Conservation (phyloP, 23 tunicate species). For the Botrylloides violaceus region DNA sequence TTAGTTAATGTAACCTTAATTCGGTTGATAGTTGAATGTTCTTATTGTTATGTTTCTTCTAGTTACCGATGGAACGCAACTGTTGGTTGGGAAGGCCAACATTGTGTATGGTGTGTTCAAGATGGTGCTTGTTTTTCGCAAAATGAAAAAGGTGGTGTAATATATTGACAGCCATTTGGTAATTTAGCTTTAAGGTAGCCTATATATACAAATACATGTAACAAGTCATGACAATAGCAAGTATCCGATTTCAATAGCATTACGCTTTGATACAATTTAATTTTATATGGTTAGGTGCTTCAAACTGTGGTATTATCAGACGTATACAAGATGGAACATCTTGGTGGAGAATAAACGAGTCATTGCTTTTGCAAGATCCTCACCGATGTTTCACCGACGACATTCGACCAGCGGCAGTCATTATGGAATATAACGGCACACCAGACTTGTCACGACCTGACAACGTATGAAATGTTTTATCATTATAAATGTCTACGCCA, state of each 20-base stretch:
- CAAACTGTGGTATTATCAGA: not conserved
- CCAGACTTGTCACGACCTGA: conserved; percentile 20
- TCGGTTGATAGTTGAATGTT: not conserved
- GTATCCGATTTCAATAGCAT: too few species aligned
- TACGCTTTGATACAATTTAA: too few species aligned
- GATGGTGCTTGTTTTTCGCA: conserved; percentile 4
- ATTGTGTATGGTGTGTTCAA: conserved; percentile 39
- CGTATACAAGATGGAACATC: not conserved
- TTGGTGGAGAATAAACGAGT: conserved; percentile 29
- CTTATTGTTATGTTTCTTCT: not conserved
- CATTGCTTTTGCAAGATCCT: conserved; percentile 15
- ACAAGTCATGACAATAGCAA: too few species aligned
- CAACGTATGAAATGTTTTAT: conserved; percentile 34
- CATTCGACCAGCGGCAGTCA: conserved; percentile 30
- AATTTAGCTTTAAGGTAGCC: too few species aligned
- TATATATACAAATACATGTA: too few species aligned
- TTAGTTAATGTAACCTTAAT: too few species aligned
- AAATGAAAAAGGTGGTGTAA: conserved; percentile 8
- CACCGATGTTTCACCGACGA: conserved; percentile 20
- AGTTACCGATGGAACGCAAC: conserved; percentile 25
- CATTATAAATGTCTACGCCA: too few species aligned
- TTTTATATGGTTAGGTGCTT: too few species aligned
- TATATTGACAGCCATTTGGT: not conserved
- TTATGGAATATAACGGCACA: conserved; percentile 19
- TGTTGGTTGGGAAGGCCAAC: conserved; percentile 21